A percentile compares a stretch with the other conserved stretches of the same genome.
Evolutionary conservation across 2,113 vertebrate genomes (phyloP).

Genomic region (Monopterus albus): DNA sequence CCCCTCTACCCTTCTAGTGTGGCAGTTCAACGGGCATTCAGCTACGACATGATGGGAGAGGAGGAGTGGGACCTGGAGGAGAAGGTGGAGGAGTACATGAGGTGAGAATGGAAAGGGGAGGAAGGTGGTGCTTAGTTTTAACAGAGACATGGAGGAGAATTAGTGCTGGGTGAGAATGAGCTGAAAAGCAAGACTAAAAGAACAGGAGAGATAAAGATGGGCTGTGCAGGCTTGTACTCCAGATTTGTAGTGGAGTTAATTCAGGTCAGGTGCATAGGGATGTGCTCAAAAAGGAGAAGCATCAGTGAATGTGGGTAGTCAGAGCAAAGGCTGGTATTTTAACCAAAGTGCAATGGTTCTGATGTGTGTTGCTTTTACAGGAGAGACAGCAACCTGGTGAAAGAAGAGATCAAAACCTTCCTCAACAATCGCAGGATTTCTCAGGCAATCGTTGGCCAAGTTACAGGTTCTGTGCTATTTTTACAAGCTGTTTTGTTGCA

Average conservation of each 20-base stretch:
- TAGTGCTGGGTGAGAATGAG: constrained; percentile 12
- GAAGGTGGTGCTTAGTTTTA: neutral
- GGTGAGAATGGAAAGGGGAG: constrained; percentile 68
- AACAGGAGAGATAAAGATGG: constrained; percentile 40
- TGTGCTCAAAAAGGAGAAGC: constrained; percentile 46
- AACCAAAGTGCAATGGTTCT: constrained; percentile 36
- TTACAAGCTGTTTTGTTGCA: neutral
- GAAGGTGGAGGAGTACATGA: constrained; percentile 88
- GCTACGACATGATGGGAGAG: constrained; percentile 83
- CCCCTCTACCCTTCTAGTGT: constrained; percentile 80
- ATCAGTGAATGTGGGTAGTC: constrained; percentile 59
- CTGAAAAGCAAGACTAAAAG: constrained; percentile 16
- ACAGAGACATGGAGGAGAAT: constrained; percentile 1
- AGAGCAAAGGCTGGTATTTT: constrained; percentile 41
- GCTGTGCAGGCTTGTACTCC: constrained; percentile 64
- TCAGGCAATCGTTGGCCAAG: constrained; percentile 87
- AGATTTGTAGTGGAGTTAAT: constrained; percentile 71
- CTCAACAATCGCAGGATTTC: constrained; percentile 87
- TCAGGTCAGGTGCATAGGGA: constrained; percentile 76
- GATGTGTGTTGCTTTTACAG: constrained; percentile 64
- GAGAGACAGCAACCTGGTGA: constrained; percentile 87
- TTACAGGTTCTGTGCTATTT: constrained; percentile 80
- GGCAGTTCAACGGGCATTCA: constrained; percentile 82
- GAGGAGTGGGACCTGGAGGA: constrained; percentile 88
- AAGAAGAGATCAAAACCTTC: constrained; percentile 87